Evolutionary conservation across 2,888 invertebrate genomes (phyloP), one percentile per base, ranked within the genome.

Genomic region (Tenthredo amoena): DNA sequence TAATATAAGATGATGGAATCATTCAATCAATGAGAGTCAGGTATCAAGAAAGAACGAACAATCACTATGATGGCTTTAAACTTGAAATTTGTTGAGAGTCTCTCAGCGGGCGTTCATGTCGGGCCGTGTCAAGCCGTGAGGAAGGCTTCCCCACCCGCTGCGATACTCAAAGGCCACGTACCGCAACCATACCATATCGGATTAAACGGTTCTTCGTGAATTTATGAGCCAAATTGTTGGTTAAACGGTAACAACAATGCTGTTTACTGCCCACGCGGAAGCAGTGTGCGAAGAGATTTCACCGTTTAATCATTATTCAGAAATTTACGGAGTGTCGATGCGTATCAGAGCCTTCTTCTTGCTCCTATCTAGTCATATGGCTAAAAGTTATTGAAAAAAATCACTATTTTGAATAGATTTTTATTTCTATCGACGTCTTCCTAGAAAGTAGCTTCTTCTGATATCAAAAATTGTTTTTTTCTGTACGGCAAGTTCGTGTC

Each of bases 91-190:
- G 82, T 85, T 71, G 85, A 85, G 84, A 72, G 84, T 43, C 40
- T 87, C 88, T 5, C 90, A 88, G 89, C 88, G 86, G 89, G 89
- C 86, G 86, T 85, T 85, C 87, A 88, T 88, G 87, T 86, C 88
- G 86, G 86, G 87, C 85, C 87, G 88, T 86, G 86, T 87, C 88
- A 86, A 86, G 87, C 85, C 88, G 88, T 86, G 87, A 88, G 88
- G 71, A 86, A 87, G 88, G 88, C 84, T 87, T 68, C 82, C 82
- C 87, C 83, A 88, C 90, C 90, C 86, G 90, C 89, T 90, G 90
- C 84, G 88, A 87, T 77, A 65, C 87, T 88, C 89, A 88, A 89
- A 89, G 86, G 86, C 85, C 84, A 83, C 58, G 58, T 62, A 88
- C 83, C 84, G 86, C 86, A 87, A 84, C 86, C 87, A 85, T 89